phyloP scores from a whole-genome alignment of 2,888 invertebrate species.

The Neoascia interrupta region DNA sequence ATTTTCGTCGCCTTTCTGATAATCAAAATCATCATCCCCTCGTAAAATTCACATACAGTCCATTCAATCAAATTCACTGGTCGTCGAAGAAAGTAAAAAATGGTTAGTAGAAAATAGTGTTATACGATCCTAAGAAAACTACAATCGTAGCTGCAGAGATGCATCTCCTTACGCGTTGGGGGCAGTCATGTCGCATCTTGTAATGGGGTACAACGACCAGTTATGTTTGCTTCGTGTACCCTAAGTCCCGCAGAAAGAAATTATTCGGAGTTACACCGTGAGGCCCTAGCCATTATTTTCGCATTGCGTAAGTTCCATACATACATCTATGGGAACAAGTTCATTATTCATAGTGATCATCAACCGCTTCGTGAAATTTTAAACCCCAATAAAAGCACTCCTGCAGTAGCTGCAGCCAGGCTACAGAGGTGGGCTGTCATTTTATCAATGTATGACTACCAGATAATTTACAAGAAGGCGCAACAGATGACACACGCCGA shows the following conservation, averaged over 20 bases:
- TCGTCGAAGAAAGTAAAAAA: conserved; percentile 24
- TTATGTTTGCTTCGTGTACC: conserved; percentile 41
- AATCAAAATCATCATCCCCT: too few species aligned
- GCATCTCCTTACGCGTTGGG: conserved; percentile 45
- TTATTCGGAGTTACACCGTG: conserved; percentile 73
- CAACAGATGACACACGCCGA: conserved; percentile 19
- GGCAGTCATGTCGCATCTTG: conserved; percentile 43
- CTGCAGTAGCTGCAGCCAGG: conserved; percentile 16
- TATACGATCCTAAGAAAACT: conserved; percentile 41
- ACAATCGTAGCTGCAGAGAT: conserved; percentile 45
- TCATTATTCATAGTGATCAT: neutral
- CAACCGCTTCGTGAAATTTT: conserved; percentile 36
- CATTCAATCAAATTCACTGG: too few species aligned
- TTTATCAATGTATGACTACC: conserved; percentile 25
- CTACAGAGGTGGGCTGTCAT: conserved; percentile 21
- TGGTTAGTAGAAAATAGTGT: conserved; percentile 16
- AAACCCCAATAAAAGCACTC: conserved; percentile 12
- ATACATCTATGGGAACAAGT: conserved; percentile 74
- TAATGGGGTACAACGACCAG: conserved; percentile 43
- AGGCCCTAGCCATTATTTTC: conserved; percentile 75
- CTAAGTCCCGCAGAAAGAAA: conserved; percentile 49
- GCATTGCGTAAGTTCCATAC: conserved; percentile 77
- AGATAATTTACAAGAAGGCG: conserved; percentile 28
- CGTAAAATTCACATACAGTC: too few species aligned
- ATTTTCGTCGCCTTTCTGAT: too few species aligned